A percentile compares a stretch with the other conserved stretches of the same genome.
Evolutionary conservation across 2,888 invertebrate genomes (phyloP).

Genomic region (Habroteleia sp.): DNA sequence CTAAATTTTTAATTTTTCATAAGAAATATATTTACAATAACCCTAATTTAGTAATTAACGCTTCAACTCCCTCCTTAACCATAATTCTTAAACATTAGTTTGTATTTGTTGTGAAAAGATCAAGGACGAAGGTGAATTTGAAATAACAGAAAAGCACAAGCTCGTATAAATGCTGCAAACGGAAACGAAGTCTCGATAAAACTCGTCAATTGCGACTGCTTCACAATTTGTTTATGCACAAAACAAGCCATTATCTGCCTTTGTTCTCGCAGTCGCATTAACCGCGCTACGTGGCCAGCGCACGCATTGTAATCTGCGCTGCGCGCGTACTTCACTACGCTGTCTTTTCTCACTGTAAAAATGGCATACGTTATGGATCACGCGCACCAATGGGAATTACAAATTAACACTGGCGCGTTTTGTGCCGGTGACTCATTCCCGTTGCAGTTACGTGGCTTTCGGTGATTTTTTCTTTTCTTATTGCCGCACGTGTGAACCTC

Average conservation of each 20-base stretch:
- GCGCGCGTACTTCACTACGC: conserved; percentile 57
- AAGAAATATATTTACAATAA: no score
- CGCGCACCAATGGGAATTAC: conserved; percentile 65
- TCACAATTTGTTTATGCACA: conserved; percentile 74
- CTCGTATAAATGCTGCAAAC: conserved; percentile 18
- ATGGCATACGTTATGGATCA: conserved; percentile 66
- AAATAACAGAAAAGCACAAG: no score
- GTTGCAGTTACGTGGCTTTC: conserved; percentile 64
- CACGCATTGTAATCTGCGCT: conserved; percentile 63
- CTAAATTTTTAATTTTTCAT: no score
- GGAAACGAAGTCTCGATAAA: conserved; percentile 51
- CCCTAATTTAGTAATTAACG: no score
- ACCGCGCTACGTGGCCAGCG: conserved; percentile 22
- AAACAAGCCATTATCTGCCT: conserved; percentile 74
- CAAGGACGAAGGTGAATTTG: neutral
- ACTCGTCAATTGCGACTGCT: conserved; percentile 67
- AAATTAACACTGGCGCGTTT: conserved; percentile 61
- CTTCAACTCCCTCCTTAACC: no score
- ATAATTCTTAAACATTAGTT: no score
- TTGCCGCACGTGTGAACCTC: conserved; percentile 48
- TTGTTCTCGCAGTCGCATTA: conserved; percentile 67
- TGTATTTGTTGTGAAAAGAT: no score
- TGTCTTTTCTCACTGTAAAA: conserved; percentile 66
- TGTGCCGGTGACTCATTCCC: conserved; percentile 63
- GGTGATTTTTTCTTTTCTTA: conserved; percentile 34